Evolutionary conservation across 2,113 vertebrate species (phyloP).

Genomic region (Mormyrus lacerda): DNA sequence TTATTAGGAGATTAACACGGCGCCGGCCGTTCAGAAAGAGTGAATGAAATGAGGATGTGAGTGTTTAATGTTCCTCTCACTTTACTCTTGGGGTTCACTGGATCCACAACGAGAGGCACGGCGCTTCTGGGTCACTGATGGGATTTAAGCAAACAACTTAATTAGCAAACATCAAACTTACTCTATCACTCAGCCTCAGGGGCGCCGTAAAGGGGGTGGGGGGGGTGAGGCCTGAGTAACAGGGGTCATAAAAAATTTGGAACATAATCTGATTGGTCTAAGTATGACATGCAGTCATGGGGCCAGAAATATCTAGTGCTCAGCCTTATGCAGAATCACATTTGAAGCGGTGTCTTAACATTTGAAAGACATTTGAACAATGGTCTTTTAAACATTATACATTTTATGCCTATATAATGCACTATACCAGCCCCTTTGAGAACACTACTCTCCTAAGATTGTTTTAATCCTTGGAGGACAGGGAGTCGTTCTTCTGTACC

Average conservation of each 20-base stretch:
- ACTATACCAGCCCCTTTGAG: background rate
- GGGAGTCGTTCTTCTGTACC: background rate
- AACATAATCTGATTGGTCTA: background rate
- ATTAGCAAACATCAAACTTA: slow-evolving; percentile 52
- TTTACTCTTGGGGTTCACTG: slow-evolving; percentile 54
- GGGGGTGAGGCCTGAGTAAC: background rate
- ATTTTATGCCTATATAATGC: background rate
- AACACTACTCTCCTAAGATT: background rate
- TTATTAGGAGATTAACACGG: slow-evolving; percentile 24
- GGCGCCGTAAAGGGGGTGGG: background rate
- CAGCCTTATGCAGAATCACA: slow-evolving; percentile 26
- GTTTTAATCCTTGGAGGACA: background rate
- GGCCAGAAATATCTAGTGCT: background rate
- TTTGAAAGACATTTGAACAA: background rate
- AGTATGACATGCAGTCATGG: background rate
- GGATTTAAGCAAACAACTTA: slow-evolving; percentile 50
- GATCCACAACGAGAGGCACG: slow-evolving; percentile 43
- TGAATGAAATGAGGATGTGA: slow-evolving; percentile 57
- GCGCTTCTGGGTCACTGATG: slow-evolving; percentile 62
- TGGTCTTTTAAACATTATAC: too few relatives aligned
- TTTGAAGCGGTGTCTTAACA: slow-evolving; percentile 39
- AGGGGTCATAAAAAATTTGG: background rate
- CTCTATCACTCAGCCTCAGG: slow-evolving; percentile 29
- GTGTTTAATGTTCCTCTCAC: slow-evolving; percentile 61
- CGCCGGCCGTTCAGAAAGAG: slow-evolving; percentile 56